Evolutionary conservation across 2,113 vertebrate species (phyloP).

Genomic region (Toxotes jaculatrix): DNA sequence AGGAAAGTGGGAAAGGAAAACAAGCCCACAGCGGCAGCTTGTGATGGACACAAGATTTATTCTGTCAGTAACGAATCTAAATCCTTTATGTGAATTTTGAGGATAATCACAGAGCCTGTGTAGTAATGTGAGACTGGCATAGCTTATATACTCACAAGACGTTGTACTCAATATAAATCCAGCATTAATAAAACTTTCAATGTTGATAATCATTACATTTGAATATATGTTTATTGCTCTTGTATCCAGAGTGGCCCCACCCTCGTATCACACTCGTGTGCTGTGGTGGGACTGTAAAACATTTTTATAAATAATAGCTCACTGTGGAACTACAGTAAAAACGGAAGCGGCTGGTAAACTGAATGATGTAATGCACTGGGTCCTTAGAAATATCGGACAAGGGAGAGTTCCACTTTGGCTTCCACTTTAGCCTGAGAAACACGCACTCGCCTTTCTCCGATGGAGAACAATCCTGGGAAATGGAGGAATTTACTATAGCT

Average conservation of each 20-base stretch:
- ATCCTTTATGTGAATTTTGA: neutral
- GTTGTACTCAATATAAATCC: neutral
- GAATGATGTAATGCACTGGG: constrained; percentile 59
- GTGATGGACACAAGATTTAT: neutral
- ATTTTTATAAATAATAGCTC: constrained; percentile 42
- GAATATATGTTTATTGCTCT: constrained; percentile 18
- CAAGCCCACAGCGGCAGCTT: neutral
- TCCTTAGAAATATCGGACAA: constrained; percentile 44
- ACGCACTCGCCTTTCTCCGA: constrained; percentile 24
- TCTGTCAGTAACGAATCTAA: neutral
- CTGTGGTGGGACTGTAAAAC: constrained; percentile 26
- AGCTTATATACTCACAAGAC: neutral
- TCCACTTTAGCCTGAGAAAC: constrained; percentile 59
- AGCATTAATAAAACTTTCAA: constrained; percentile 31
- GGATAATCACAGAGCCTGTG: neutral
- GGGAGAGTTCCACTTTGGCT: constrained; percentile 37
- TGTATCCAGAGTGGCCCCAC: neutral
- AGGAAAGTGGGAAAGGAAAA: constrained; percentile 2
- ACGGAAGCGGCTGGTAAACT: constrained; percentile 38
- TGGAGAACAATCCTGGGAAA: constrained; percentile 77
- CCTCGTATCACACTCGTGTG: neutral
- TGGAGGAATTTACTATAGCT: constrained; percentile 53
- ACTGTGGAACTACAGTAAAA: constrained; percentile 33
- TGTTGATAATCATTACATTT: constrained; percentile 30
- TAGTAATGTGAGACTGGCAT: neutral